phyloP scores from a whole-genome alignment of 2,888 invertebrate species.

The Criorhina ranunculi region DNA sequence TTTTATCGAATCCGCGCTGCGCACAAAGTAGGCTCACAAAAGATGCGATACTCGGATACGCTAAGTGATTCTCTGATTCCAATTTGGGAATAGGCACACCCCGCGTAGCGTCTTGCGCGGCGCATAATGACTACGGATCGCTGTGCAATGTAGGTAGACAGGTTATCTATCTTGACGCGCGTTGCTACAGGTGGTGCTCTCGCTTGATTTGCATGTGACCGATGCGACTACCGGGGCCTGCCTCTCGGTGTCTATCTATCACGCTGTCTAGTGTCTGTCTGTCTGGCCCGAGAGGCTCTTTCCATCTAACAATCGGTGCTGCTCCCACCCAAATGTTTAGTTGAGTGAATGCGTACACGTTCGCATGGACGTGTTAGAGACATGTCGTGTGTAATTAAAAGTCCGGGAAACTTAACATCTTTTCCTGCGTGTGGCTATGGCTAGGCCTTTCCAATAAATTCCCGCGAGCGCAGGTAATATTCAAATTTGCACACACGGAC shows the following conservation, averaged over 20 bases:
- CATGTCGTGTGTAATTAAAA: slow-evolving; percentile 68
- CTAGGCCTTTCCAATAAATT: slow-evolving; percentile 71
- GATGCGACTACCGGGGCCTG: slow-evolving; percentile 42
- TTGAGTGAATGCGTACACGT: slow-evolving; percentile 41
- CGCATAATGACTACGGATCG: slow-evolving; percentile 26
- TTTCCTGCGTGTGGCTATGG: slow-evolving; percentile 70
- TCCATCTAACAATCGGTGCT: slow-evolving; percentile 42
- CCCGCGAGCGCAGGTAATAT: slow-evolving; percentile 23
- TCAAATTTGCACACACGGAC: slow-evolving; percentile 71
- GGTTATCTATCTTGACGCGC: slow-evolving; percentile 73
- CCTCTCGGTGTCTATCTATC: slow-evolving; percentile 59
- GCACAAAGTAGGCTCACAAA: slow-evolving; percentile 48
- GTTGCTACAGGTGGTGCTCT: slow-evolving; percentile 70
- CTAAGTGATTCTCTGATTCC: slow-evolving; percentile 74
- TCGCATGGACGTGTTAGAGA: slow-evolving; percentile 27
- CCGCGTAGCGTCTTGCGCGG: background rate
- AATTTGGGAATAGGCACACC: slow-evolving; percentile 61
- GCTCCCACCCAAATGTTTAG: slow-evolving; percentile 20
- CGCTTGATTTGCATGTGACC: slow-evolving; percentile 73
- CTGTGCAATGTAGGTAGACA: slow-evolving; percentile 72
- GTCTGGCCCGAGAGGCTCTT: slow-evolving; percentile 56
- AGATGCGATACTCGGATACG: slow-evolving; percentile 59
- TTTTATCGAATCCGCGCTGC: slow-evolving; percentile 60
- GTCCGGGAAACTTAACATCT: slow-evolving; percentile 67
- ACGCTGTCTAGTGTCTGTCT: slow-evolving; percentile 66